Evolutionary conservation across 2,113 vertebrate species (phyloP), one percentile per base, ranked within the genome.

Genomic region (Pycnonotus jocosus): DNA sequence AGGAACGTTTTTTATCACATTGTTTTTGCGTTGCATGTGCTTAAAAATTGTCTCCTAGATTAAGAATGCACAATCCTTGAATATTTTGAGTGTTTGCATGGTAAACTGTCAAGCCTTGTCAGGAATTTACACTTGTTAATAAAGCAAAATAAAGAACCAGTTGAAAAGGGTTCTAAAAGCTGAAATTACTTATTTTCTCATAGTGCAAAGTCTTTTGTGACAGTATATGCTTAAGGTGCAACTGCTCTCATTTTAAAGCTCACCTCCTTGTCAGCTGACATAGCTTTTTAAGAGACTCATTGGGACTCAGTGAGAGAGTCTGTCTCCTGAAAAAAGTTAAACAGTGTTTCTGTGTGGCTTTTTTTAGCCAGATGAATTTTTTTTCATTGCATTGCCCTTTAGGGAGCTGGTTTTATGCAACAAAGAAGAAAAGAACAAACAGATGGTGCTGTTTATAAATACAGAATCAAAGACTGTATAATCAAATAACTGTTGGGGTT

Each of bases 401-500:
- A 86, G 68, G 72, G 9, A 51, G 4, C 38, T 58, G 12, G 18
- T 62, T 66, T 68, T 44, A 23, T 44, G 38, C 8, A 81, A 57
- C 2, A 74, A 62, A 24, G 64, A 94, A 44, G 15, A 8, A 51
- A 76, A 90, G 30, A 84, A 64, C 2, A 12, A 81, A n/a, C 21
- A 62, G 38, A 42, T 40, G 37, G 23, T 13, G 2, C 15, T 79
- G 19, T 12, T 92, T 50, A 68, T 22, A n/a, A 60, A 74, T n/a
- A 45, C 7, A 53, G 53, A 81, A 45, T 25, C 23, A 38, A 74
- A 60, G 24, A 58, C 30, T 66, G 8, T n/a, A n/a, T n/a, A n/a
- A n/a, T n/a, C n/a, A 38, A 60, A 81, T 33, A 51, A 60, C 0
- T 0, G 13, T 74, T 81, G 10, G 13, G 11, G 9, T 53, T 53